Base-by-base conservation (phyloP, 1,140 invertebrate genomes). In the Drosophila miranda region DNA sequence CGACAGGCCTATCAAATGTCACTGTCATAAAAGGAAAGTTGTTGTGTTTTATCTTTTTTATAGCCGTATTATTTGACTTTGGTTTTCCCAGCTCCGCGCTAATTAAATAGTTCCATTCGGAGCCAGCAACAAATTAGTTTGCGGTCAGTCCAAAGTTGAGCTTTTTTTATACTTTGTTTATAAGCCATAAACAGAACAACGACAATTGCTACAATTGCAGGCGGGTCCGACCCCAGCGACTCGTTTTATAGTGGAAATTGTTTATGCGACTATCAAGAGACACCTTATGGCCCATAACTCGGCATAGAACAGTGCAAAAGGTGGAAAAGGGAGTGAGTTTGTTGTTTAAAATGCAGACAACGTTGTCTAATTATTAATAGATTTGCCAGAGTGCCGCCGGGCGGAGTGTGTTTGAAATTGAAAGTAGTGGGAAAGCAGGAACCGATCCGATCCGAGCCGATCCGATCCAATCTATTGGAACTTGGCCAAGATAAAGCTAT, bases 101-200 rank as follows among this genome's bases (percentile, higher is more conserved):
- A 86, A 84, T 84, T 84, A 86, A 84, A 86, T 83, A 83, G 74
- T 82, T 83, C 69, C 73, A 62, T 74, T 81, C 61, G 73, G 64
- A 74, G 70, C 71, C 71, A 26, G 6, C 23, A 70, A 38, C 71
- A 77, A 77, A 77, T 86, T 81, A 69, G 77, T 51, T 69, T 70
- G 64, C 73, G 68, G 67, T 75, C 74, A 61, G 54, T 67, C 30
- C 41, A 62, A 55, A 68, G 50, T 21, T 23, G 19, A 46, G 50
- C 13, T 30, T 58, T 56, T 52, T 28, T 50, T 74, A 38, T 38
- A 38, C 34, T 59, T 67, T 54, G 76, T 77, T 74, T 80, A 76
- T 80, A 30, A 71, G 62, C 64, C 62, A 81, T 81, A 56, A 70
- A 46, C 30, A 58, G 48, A 86, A 76, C 63, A 86, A 80, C 63